phyloP scores from a whole-genome alignment of 2,113 vertebrate species.

The Oxyura jamaicensis region DNA sequence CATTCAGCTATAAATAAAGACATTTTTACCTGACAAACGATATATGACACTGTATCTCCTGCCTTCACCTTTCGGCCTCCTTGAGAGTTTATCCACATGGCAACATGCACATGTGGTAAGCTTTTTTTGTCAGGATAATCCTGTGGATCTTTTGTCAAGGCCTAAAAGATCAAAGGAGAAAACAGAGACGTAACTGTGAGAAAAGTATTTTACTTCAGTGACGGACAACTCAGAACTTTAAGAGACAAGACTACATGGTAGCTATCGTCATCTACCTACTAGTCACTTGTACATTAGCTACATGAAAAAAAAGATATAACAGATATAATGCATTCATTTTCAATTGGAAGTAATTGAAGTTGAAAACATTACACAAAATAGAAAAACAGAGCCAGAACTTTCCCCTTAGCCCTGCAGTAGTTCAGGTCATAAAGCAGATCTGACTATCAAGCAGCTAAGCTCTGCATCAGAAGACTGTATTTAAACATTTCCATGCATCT shows the following conservation, averaged over 20 bases:
- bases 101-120: constrained; percentile 96
- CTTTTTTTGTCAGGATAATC: constrained; percentile 98
- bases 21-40: constrained; percentile 93
- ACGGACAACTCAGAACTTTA: background rate
- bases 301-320: background rate
- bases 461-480: background rate
- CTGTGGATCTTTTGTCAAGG: constrained; percentile 96
- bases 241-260: background rate
- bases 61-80: constrained; percentile 92
- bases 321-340: background rate
- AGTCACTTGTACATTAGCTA: background rate
- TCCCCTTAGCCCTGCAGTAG: background rate
- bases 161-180: constrained; percentile 75
- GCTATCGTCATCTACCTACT: background rate
- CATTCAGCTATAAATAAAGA: background rate
- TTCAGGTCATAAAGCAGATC: background rate
- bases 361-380: background rate
- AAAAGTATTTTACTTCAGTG: background rate
- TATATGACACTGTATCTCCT: constrained; percentile 93
- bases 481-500: background rate
- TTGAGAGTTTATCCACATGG: constrained; percentile 98
- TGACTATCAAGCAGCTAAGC: background rate
- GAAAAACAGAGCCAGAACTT: background rate
- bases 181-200: background rate
- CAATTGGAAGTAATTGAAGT: background rate